Percentiles rank a stretch among this genome's conserved stretches.
These are phyloP conservation scores for Drosophila albomicans DNA, from an alignment of 1,140 invertebrate genomes.

Conservation along the genomic window DNA sequence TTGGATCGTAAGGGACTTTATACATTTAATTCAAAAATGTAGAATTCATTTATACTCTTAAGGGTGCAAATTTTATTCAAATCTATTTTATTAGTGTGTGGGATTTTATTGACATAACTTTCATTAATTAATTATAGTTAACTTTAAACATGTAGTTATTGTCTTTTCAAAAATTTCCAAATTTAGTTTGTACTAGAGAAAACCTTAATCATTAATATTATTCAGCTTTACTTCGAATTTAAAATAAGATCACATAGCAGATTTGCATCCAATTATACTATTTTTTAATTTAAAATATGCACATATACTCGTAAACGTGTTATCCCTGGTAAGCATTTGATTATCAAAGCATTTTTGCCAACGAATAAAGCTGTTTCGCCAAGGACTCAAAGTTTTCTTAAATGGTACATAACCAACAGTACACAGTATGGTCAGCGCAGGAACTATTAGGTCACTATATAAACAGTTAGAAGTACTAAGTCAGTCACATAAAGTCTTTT, in stretches of 20 bases:
- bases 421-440: conserved; percentile 24
- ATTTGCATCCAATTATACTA: conserved; percentile 29
- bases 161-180: conserved; percentile 51
- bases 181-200: conserved; percentile 53
- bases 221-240: conserved; percentile 48
- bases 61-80: background rate
- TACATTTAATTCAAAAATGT: too few species aligned
- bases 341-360: conserved; percentile 51
- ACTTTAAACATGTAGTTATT: conserved; percentile 44
- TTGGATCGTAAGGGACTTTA: too few species aligned
- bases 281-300: conserved; percentile 16
- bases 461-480: conserved; percentile 32
- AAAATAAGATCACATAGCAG: conserved; percentile 75
- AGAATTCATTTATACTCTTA: too few species aligned
- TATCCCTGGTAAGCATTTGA: background rate
- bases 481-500: conserved; percentile 58
- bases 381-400: conserved; percentile 26
- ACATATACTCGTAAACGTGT: conserved; percentile 2
- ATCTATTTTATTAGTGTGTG: background rate
- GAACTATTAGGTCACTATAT: conserved; percentile 45
- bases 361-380: conserved; percentile 62
- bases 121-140: background rate
- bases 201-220: conserved; percentile 12
- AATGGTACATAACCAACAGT: conserved; percentile 8
- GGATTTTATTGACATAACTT: conserved; percentile 26